Conservation (phyloP, 1,140 invertebrate species). For the Hormaphis cornu region DNA sequence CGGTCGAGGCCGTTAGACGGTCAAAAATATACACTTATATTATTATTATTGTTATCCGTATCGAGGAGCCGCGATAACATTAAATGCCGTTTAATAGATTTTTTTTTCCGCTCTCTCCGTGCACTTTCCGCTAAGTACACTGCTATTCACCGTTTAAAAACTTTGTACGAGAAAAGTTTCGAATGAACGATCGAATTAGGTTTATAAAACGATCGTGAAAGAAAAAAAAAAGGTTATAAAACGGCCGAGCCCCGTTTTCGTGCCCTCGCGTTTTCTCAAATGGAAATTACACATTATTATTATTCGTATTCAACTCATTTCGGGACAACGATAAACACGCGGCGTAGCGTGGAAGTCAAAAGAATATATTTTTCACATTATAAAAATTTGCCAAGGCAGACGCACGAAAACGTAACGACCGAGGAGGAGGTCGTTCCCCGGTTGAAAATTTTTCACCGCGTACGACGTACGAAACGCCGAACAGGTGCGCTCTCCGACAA, state of each 20-base stretch:
- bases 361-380: no score
- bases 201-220: conserved; percentile 13
- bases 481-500: background rate
- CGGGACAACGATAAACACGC: background rate
- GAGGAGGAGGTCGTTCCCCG: no score
- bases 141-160: conserved; percentile 10
- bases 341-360: no score
- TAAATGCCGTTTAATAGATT: background rate
- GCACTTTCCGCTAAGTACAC: background rate
- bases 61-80: background rate
- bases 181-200: conserved; percentile 10
- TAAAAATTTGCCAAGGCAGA: no score
- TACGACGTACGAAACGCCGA: background rate
- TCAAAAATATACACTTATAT: no score
- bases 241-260: background rate
- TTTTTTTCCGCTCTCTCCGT: background rate
- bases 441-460: background rate
- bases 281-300: background rate
- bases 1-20: no score
- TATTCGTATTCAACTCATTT: background rate
- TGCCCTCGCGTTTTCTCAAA: background rate
- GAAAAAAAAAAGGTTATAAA: background rate
- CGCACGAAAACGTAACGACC: no score
- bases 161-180: conserved; percentile 6
- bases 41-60: background rate